These are phyloP conservation scores for Heliangelus exortis DNA, from an alignment of 2,797 vertebrate genomes.

Conservation along the genomic window DNA sequence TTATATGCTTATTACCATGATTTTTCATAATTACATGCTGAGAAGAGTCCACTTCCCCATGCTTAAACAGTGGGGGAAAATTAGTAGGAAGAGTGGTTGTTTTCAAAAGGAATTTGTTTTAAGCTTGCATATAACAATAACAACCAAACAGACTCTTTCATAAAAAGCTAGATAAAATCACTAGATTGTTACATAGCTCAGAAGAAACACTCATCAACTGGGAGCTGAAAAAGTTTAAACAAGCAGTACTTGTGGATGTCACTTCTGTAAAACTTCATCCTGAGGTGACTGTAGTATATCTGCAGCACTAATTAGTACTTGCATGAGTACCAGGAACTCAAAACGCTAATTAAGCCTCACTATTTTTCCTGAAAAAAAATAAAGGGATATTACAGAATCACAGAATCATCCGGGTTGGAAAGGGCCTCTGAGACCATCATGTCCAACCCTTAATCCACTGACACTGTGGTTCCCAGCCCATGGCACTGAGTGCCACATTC, in stretches of 20 bases:
- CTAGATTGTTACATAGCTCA: background rate
- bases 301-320: background rate
- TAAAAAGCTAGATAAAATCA: background rate
- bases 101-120: background rate
- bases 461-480: no score
- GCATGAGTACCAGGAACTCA: background rate
- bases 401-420: no score
- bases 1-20: background rate
- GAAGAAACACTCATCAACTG: background rate
- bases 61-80: background rate
- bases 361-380: background rate
- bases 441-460: no score
- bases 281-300: background rate
- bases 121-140: background rate
- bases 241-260: background rate
- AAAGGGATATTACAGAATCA: background rate
- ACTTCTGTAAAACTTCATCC: background rate
- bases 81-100: background rate
- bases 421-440: no score
- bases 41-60: constrained; percentile 14
- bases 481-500: no score
- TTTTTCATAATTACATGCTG: constrained; percentile 15
- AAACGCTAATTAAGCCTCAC: background rate
- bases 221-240: background rate
- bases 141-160: background rate